Evolutionary conservation across 1,140 invertebrate genomes (phyloP).

Genomic region (Drosophila pandora): DNA sequence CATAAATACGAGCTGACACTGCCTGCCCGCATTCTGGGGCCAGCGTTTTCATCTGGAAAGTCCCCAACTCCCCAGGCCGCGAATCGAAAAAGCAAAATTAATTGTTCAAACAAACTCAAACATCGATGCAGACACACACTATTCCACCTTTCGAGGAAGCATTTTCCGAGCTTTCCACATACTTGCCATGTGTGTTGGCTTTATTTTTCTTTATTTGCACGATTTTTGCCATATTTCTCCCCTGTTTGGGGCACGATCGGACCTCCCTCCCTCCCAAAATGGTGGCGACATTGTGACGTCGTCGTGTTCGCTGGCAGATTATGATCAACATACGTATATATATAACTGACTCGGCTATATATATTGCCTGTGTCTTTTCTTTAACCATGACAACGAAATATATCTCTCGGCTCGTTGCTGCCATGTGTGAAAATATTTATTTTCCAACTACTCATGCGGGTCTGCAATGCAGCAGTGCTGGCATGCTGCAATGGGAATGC

Average conservation of each 20-base stretch:
- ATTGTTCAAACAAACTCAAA: conserved; percentile 77
- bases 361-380: conserved; percentile 50
- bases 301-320: conserved; percentile 51
- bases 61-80: conserved; percentile 43
- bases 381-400: conserved; percentile 72
- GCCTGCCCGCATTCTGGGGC: conserved; percentile 68
- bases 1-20: conserved; percentile 65
- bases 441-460: conserved; percentile 43
- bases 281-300: conserved; percentile 62
- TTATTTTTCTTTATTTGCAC: conserved; percentile 53
- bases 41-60: conserved; percentile 53
- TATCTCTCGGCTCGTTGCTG: conserved; percentile 50
- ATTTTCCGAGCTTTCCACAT: conserved; percentile 58
- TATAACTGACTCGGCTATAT: conserved; percentile 14
- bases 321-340: conserved; percentile 48
- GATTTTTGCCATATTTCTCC: conserved; percentile 64
- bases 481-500: conserved; percentile 1
- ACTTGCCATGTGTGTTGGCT: conserved; percentile 33
- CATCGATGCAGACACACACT: conserved; percentile 23
- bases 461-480: background rate
- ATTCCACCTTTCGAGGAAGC: conserved; percentile 54
- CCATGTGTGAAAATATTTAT: conserved; percentile 69
- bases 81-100: conserved; percentile 76
- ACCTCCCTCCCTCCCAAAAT: conserved; percentile 37
- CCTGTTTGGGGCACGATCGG: conserved; percentile 48